phyloP scores from a whole-genome alignment of 2,113 vertebrate species.

The Stigmatopora argus region DNA sequence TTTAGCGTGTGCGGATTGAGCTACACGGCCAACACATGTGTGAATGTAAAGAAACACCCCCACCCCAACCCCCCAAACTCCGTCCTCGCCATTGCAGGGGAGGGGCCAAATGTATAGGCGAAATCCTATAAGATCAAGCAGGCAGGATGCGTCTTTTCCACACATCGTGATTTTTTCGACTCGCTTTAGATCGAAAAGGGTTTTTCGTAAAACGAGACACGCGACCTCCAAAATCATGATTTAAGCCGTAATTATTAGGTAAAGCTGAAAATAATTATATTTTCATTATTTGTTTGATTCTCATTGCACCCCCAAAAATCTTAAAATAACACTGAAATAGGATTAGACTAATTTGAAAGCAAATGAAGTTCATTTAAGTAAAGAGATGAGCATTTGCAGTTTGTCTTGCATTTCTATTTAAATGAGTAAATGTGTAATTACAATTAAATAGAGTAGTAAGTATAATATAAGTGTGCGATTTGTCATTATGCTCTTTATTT shows the following conservation, averaged over 20 bases:
- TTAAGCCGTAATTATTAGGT: neutral
- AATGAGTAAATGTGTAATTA: constrained; percentile 7
- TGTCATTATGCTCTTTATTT: constrained; percentile 12
- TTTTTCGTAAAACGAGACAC: neutral
- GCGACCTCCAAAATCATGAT: neutral
- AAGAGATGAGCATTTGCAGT: no score
- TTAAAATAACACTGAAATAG: neutral
- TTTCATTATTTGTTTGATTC: neutral
- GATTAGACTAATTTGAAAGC: neutral
- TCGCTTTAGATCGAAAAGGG: neutral
- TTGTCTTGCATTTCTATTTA: constrained; percentile 8
- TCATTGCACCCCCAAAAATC: neutral
- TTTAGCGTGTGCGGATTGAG: neutral
- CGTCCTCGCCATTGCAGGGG: constrained; percentile 21
- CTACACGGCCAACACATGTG: neutral
- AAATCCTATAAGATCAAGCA: neutral
- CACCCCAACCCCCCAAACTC: neutral
- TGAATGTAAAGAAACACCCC: neutral
- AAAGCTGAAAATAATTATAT: neutral
- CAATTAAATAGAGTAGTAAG: neutral
- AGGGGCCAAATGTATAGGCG: constrained; percentile 2
- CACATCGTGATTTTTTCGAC: neutral
- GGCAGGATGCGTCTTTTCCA: neutral
- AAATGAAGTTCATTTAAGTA: neutral
- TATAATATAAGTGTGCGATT: constrained; percentile 10